Evolutionary conservation across 2,113 vertebrate genomes (phyloP).

Genomic region (Malurus cyaneus): DNA sequence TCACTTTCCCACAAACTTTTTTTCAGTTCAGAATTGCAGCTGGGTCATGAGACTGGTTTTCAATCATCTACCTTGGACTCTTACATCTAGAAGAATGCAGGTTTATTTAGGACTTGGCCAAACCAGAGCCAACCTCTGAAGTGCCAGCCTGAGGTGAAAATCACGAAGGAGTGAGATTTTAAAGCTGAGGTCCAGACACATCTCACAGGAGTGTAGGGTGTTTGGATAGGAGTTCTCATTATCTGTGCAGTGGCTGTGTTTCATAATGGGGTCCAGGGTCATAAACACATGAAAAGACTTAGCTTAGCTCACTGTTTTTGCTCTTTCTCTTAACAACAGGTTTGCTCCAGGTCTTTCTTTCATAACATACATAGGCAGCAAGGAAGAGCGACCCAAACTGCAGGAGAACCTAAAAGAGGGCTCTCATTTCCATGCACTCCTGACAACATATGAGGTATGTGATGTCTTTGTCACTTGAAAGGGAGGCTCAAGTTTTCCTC

Average conservation of each 20-base stretch:
- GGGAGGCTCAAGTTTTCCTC: neutral
- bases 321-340: conserved; percentile 66
- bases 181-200: neutral
- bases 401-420: conserved; percentile 68
- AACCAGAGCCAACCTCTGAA: neutral
- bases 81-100: neutral
- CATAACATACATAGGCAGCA: conserved; percentile 82
- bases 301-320: neutral
- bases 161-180: neutral
- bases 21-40: neutral
- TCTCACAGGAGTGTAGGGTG: neutral
- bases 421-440: conserved; percentile 73
- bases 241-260: neutral
- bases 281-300: neutral
- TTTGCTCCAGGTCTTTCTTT: conserved; percentile 82
- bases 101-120: neutral
- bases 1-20: neutral
- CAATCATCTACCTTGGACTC: neutral
- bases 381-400: conserved; percentile 78
- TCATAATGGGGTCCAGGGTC: neutral
- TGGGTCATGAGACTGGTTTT: neutral
- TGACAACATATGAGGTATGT: conserved; percentile 88
- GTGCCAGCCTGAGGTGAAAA: neutral
- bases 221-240: neutral
- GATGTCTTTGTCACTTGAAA: neutral